Evolutionary conservation across 2,113 vertebrate genomes (phyloP).

Genomic region (Carassius gibelio): DNA sequence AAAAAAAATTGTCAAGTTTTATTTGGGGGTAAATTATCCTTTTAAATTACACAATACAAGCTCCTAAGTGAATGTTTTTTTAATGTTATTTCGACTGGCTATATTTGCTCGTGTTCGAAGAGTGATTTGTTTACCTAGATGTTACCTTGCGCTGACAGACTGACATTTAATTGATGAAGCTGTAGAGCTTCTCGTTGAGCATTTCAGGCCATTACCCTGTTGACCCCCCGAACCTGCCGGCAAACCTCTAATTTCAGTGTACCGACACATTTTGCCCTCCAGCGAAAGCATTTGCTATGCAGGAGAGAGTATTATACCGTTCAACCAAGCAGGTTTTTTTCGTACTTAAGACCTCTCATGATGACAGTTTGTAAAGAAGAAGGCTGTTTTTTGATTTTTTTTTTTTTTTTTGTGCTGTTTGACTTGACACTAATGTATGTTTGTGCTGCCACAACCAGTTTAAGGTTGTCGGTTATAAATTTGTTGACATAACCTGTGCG

Average conservation of each 20-base stretch:
- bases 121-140: slow-evolving; percentile 30
- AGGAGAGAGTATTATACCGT: slow-evolving; percentile 57
- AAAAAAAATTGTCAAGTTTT: neutral
- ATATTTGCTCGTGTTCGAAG: neutral
- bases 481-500: neutral
- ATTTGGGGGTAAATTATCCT: neutral
- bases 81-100: slow-evolving; percentile 12
- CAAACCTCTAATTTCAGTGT: slow-evolving; percentile 52
- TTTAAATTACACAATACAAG: neutral
- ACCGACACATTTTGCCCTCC: slow-evolving; percentile 54
- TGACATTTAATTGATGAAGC: slow-evolving; percentile 40
- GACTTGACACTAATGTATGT: neutral
- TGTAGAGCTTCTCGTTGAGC: neutral
- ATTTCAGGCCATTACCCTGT: slow-evolving; percentile 13
- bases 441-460: slow-evolving; percentile 16
- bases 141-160: slow-evolving; percentile 33
- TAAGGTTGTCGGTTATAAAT: neutral
- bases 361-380: slow-evolving; percentile 65
- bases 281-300: slow-evolving; percentile 43
- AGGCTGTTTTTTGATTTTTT: too few relatives aligned
- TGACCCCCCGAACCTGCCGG: slow-evolving; percentile 52
- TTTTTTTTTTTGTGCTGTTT: neutral
- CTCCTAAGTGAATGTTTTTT: neutral
- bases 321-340: slow-evolving; percentile 2
- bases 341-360: slow-evolving; percentile 54